phyloP scores from a whole-genome alignment of 2,797 vertebrate genomes.

The Onychomys torridus region DNA sequence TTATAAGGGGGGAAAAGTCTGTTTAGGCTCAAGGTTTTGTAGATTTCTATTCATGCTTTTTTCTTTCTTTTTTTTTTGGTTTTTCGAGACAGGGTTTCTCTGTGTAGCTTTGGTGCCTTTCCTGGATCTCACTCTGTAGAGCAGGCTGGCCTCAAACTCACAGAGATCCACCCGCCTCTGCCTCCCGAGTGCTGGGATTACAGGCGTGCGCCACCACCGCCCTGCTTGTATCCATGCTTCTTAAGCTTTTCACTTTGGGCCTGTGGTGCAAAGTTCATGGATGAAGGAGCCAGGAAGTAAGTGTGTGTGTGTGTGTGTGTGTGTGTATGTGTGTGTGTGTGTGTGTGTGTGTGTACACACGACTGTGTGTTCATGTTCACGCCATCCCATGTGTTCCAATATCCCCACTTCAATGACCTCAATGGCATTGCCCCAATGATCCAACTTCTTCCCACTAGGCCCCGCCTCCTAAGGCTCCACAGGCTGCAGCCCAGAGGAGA shows the following conservation, averaged over 20 bases:
- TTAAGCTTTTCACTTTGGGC: not conserved
- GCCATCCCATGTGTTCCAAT: no score
- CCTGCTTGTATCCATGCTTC: not conserved
- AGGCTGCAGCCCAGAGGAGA: not conserved
- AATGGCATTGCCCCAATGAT: no score
- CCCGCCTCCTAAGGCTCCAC: not conserved
- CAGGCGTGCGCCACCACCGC: no score
- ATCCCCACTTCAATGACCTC: no score
- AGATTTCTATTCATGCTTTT: not conserved
- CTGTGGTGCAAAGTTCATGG: not conserved
- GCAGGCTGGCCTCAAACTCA: no score
- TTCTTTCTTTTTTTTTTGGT: no score
- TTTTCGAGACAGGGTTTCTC: no score
- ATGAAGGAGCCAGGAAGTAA: not conserved
- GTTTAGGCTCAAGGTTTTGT: not conserved
- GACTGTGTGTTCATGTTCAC: no score
- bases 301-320: not conserved
- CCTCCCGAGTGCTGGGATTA: no score
- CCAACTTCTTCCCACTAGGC: not conserved
- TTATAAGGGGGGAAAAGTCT: not conserved
- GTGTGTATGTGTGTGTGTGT: not conserved
- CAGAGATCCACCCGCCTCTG: no score
- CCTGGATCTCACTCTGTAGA: no score
- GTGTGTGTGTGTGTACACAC: not conserved
- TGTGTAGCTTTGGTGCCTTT: no score